Base-by-base conservation (phyloP, 1,140 invertebrate genomes). In the Manduca sexta region DNA sequence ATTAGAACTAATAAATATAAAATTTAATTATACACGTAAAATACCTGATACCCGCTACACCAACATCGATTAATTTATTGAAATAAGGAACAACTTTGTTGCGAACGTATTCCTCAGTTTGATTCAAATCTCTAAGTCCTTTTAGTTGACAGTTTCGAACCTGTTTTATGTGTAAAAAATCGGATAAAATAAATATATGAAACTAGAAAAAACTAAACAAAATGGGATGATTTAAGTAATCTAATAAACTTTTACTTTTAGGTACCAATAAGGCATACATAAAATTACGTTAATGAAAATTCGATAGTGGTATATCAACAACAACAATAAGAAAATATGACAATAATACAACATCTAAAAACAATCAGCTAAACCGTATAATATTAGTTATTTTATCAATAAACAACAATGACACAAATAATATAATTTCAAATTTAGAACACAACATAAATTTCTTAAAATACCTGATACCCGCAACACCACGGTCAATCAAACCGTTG, bases 31-130 rank as follows among this genome's bases (percentile, higher is more conserved):
- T 26, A 26, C 21, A 26, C 21, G 8, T 1, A 26, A 5, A 16
- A 29, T 68, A 74, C 87, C 91, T 86, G 61, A 94, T 91, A 12
- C 94, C 94, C 54, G 94, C 94, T 1, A 96, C 93, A 4, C 95
- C 95, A 17, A 89, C 67, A 35, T 89, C 87, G 21, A 95, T 88
- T 1, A 93, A 69, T 16, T 86, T 79, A 75, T 95, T 94, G 47
- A 94, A 50, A 60, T 90, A 93, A 1, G 88, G 88, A 14, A 89
- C 73, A 13, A 94, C 90, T 69, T 90, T 92, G 0, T 76, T 73
- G 33, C 90, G 84, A 0, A 96, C 94, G 52, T 92, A 89, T 3
- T 89, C 84, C 0, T 64, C 59, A 1, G 74, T 70, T 56, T 92
- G 89, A 64, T 93, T 88, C 44, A 96, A 86, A 83, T 95, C 93